Evolutionary conservation across 2,113 vertebrate genomes (phyloP).

Genomic region (Scopus umbretta): DNA sequence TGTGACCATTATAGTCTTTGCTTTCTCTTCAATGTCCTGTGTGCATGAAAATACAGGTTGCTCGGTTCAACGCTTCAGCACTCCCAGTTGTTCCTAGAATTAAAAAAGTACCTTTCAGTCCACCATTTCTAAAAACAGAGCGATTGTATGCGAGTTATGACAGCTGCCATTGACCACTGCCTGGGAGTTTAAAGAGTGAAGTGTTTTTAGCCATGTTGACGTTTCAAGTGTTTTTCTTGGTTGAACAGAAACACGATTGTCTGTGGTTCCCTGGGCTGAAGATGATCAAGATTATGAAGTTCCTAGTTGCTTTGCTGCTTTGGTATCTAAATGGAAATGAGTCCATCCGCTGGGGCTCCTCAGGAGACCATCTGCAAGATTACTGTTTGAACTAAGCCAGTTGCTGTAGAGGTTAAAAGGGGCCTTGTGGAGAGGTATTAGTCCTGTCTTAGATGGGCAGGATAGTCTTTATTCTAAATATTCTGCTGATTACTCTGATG

Average conservation of each 20-base stretch:
- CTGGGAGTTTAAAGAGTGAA: background rate
- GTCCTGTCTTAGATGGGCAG: background rate
- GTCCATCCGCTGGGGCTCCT: background rate
- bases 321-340: constrained; percentile 41
- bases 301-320: background rate
- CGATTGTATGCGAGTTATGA: background rate
- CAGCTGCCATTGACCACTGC: background rate
- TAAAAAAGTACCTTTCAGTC: background rate
- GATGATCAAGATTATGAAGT: constrained; percentile 16
- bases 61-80: background rate
- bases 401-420: background rate
- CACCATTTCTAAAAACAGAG: background rate
- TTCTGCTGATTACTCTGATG: background rate
- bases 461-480: background rate
- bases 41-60: background rate
- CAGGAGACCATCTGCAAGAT: background rate
- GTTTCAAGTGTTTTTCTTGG: background rate
- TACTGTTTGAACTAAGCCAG: background rate
- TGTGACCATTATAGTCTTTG: background rate
- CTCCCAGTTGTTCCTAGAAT: background rate
- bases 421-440: background rate
- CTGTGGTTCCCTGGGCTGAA: background rate
- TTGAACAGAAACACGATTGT: background rate
- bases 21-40: background rate
- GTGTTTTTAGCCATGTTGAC: background rate